phyloP scores from a whole-genome alignment of 2,797 vertebrate genomes.

The Myotis planiceps region DNA sequence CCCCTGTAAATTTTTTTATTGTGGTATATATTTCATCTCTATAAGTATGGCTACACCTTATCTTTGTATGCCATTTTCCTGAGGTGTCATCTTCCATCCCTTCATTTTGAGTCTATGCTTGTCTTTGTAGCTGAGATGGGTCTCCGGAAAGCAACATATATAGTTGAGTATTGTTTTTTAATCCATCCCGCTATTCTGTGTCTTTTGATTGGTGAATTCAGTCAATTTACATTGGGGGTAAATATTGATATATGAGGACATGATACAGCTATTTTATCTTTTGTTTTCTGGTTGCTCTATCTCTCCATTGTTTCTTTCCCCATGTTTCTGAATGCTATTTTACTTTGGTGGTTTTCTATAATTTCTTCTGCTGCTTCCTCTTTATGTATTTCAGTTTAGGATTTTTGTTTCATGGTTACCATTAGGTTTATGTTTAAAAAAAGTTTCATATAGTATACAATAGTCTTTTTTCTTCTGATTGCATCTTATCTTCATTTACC shows the following conservation, averaged over 20 bases:
- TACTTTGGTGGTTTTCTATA: neutral
- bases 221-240: neutral
- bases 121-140: neutral
- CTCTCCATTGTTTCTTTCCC: neutral
- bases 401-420: neutral
- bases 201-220: neutral
- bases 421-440: neutral
- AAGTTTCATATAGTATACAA: neutral
- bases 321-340: neutral
- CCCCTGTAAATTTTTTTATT: neutral
- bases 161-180: neutral
- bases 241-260: neutral
- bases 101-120: neutral
- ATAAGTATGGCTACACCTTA: neutral
- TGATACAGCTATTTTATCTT: neutral
- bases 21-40: neutral
- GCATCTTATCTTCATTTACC: neutral
- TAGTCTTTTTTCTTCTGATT: neutral
- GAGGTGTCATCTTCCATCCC: neutral
- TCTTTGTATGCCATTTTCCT: neutral
- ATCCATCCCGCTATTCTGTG: neutral
- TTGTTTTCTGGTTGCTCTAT: neutral
- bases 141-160: neutral
- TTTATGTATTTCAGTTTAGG: neutral
- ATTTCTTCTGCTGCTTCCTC: neutral